Evolutionary conservation across 2,113 vertebrate species (phyloP), one percentile per base, ranked within the genome.

Genomic region (Rousettus leschenaultii): DNA sequence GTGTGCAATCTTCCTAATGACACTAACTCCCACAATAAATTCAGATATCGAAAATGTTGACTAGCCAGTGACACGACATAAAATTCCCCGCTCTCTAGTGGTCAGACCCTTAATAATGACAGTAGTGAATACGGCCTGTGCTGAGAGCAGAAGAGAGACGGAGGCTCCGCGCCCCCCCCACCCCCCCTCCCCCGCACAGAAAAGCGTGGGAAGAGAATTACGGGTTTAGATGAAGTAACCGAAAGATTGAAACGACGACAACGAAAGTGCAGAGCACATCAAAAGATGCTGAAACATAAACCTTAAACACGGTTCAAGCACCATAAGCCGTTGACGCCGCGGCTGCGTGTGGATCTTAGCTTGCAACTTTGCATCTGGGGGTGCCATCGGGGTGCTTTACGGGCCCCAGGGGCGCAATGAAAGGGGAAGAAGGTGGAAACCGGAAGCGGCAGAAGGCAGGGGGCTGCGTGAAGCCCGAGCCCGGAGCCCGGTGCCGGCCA

Each of bases 1-100:
- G 94, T 71, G 61, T 94, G 45, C 88, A 30, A 82, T 94, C 71
- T 82, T 73, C 2, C 61, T 79, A 95, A 98, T 78, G 80, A 95
- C 94, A 95, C 84, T 91, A 94, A 94, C 96, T 96, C 57, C 79
- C 89, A 38, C 86, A 91, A 93, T 96, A 96, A 97, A 98, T 91
- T 90, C 53, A 89, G 80, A 94, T 79, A 84, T 75, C 89, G 89
- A 87, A 93, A 97, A 96, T 26, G 82, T 4, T 0, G 91, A 79
- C 55, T 65, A 0, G 38, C 80, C 77, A 91, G 97, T 22, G 95
- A 53, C 43, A 16, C 65, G 3, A 22, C 51, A 18, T 38, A 40
- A 79, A 33, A 75, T 14, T 16, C 43, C 51, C n/a, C 18, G 3
- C 22, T 70, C 26, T 0, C 61, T 6, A 13, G 0, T 15, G 30